Conservation (phyloP, 2,888 invertebrate genomes). For the Microplitis manilae region DNA sequence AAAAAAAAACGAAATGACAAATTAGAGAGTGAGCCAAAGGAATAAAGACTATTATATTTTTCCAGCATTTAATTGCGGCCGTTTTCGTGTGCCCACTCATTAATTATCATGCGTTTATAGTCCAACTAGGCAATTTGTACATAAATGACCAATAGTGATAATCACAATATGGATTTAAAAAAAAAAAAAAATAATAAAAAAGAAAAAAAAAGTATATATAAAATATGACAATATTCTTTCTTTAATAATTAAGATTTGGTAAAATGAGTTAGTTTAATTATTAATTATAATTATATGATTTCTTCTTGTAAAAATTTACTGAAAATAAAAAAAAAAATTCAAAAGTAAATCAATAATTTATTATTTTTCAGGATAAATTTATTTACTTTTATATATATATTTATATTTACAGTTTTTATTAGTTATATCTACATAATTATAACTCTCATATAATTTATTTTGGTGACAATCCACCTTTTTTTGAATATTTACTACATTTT, state of each 20-base stretch:
- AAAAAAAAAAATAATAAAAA: conserved; percentile 15
- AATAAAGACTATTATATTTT: conserved; percentile 63
- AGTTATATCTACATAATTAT: not conserved
- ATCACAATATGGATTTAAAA: conserved; percentile 21
- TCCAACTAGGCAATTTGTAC: conserved; percentile 48
- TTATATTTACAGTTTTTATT: conserved; percentile 19
- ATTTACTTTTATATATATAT: not conserved
- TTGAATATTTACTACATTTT: conserved; percentile 62
- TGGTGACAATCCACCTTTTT: conserved; percentile 51
- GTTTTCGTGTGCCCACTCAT: conserved; percentile 41
- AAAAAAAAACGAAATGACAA: conserved; percentile 30
- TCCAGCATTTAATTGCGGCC: conserved; percentile 56
- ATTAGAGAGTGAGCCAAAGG: conserved; percentile 51
- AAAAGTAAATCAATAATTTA: not conserved
- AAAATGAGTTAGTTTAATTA: not conserved
- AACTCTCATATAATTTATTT: conserved; percentile 45
- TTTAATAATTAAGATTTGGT: not conserved
- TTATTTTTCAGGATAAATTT: not conserved
- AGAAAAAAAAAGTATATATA: conserved; percentile 18
- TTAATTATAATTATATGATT: not conserved
- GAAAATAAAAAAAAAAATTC: not conserved
- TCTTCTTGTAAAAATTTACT: not conserved
- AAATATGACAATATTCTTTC: conserved; percentile 23
- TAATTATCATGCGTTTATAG: conserved; percentile 29
- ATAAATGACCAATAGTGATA: conserved; percentile 43